A percentile compares a stretch with the other conserved stretches of the same genome.
Evolutionary conservation across 2,113 vertebrate species (phyloP).

Genomic region (human (Homo sapiens)): GRCh38 chr3:22099501-22100000

Average conservation of each 20-base stretch:
- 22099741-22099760: not conserved
- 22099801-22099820: not conserved
- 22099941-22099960: not conserved
- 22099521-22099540: not conserved
- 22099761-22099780: rapidly evolving
- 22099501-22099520: not conserved
- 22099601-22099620: not conserved
- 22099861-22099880: not conserved
- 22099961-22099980: not conserved
- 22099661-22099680: not conserved
- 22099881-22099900: not conserved
- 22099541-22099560: not conserved
- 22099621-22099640: not conserved
- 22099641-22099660: not conserved
- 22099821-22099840: not conserved
- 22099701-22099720: not conserved
- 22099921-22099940: not conserved
- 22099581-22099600: not conserved
- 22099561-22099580: not conserved
- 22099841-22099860: not conserved
- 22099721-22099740: no score
- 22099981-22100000: no score
- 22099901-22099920: not conserved
- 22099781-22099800: not conserved
- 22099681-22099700: not conserved